Evolutionary conservation across 2,113 vertebrate genomes (phyloP), one percentile per base, ranked within the genome.

Genomic region (Bos indicus): DNA sequence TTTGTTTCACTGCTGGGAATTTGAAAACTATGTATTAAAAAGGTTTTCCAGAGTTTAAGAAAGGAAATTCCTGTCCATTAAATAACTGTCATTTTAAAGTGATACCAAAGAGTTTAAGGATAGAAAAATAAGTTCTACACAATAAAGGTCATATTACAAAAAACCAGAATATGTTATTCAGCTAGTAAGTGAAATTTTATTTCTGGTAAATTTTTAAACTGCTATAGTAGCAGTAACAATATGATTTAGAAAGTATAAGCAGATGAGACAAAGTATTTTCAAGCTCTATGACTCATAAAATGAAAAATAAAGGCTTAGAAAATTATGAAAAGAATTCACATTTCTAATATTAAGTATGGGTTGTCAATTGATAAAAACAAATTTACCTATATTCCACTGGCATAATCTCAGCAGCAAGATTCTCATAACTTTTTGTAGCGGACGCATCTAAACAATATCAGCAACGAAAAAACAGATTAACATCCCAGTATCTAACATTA

Each of bases 371-470:
- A 80, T 46, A 83, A 57, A 88, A 94, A 85, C 8, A 88, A 83
- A 84, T 97, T 98, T 98, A 99, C 99, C 99, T 99, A 97, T 99
- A 99, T 97, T 99, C 99, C 91, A 99, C 98, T 7, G 99, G 99
- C 91, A 99, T 98, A 97, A 99, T 99, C 98, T 99, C 99, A 98
- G 99, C 99, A 97, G 99, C 99, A 96, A 99, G 99, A 98, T 99
- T 99, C 46, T 99, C 99, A 28, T 99, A 99, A 98, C 98, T 99
- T 98, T 97, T 99, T 88, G 96, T 81, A 93, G 40, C 94, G 96
- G 99, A 99, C 90, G 98, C 98, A 98, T 98, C 99, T 98, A 99
- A 97, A 99, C 23, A 59, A 90, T 17, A 82, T 13, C 51, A 98
- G 0, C 2, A 23, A 43, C 2, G 78, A 90, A 67, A 84, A 83